Percentiles rank a stretch among this genome's conserved stretches.
These are phyloP conservation scores for Atethmia centrago DNA, from an alignment of 2,888 invertebrate genomes.

Conservation along the genomic window DNA sequence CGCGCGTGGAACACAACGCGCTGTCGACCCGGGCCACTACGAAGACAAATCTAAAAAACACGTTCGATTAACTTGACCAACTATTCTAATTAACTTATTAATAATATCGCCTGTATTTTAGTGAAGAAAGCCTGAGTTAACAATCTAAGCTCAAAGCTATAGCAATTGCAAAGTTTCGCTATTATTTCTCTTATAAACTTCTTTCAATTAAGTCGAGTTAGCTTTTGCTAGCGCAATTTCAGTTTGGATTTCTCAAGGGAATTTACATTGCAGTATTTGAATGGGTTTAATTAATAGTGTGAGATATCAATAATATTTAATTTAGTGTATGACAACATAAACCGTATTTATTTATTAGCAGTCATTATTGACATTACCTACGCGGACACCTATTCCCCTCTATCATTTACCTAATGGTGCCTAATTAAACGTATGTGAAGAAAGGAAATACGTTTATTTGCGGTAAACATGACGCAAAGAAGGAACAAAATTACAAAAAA, in stretches of 20 bases:
- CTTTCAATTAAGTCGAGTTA: constrained; percentile 37
- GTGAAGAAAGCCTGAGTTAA: background rate
- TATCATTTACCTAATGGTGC: too few species aligned
- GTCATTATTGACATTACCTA: background rate
- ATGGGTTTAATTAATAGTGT: background rate
- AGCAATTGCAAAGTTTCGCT: constrained; percentile 21
- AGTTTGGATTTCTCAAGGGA: constrained; percentile 19
- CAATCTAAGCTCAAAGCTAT: background rate
- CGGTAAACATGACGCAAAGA: too few species aligned
- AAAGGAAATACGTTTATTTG: too few species aligned
- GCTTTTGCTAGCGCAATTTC: constrained; percentile 17
- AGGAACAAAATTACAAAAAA: too few species aligned
- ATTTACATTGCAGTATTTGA: constrained; percentile 8
- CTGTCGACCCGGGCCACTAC: too few species aligned
- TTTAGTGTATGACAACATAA: background rate
- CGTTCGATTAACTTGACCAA: too few species aligned
- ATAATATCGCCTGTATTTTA: background rate
- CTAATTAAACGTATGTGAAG: too few species aligned
- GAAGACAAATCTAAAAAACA: too few species aligned
- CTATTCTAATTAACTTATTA: constrained; percentile 4
- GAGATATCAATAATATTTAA: background rate
- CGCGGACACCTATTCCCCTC: background rate
- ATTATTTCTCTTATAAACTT: constrained; percentile 21
- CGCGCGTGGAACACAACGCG: too few species aligned
- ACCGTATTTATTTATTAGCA: background rate